Conservation (phyloP, 1,140 invertebrate genomes). For the Eueides isabella region DNA sequence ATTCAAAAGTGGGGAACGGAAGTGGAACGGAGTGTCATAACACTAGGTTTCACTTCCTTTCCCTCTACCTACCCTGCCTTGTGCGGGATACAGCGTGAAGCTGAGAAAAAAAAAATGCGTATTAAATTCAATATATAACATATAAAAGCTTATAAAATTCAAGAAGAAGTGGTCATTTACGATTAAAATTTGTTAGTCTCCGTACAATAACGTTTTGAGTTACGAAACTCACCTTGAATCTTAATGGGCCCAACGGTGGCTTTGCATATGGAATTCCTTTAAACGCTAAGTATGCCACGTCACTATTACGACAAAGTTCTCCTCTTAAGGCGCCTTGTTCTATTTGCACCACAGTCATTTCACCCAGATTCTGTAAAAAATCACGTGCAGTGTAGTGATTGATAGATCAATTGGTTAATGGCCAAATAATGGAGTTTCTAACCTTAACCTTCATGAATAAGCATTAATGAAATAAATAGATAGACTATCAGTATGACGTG, state of each 20-base stretch:
- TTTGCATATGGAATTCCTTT: slow-evolving; percentile 87
- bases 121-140: too few relatives aligned
- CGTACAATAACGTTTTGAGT: not conserved
- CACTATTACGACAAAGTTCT: slow-evolving; percentile 55
- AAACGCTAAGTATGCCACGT: slow-evolving; percentile 82
- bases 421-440: slow-evolving; percentile 28
- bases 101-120: too few relatives aligned
- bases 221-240: slow-evolving; percentile 79
- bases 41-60: too few relatives aligned
- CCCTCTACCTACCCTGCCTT: too few relatives aligned
- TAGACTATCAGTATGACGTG: not conserved
- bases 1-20: too few relatives aligned
- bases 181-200: not conserved
- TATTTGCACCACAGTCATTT: slow-evolving; percentile 58
- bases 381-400: not conserved
- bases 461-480: not conserved
- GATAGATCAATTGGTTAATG: slow-evolving; percentile 15
- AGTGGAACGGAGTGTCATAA: too few relatives aligned
- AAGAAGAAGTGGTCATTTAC: too few relatives aligned
- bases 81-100: too few relatives aligned
- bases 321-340: slow-evolving; percentile 75
- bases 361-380: slow-evolving; percentile 24
- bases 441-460: slow-evolving; percentile 14
- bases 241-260: slow-evolving; percentile 84
- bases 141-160: too few relatives aligned